phyloP scores from a whole-genome alignment of 2,113 vertebrate genomes.

The Tragulus kanchil region DNA sequence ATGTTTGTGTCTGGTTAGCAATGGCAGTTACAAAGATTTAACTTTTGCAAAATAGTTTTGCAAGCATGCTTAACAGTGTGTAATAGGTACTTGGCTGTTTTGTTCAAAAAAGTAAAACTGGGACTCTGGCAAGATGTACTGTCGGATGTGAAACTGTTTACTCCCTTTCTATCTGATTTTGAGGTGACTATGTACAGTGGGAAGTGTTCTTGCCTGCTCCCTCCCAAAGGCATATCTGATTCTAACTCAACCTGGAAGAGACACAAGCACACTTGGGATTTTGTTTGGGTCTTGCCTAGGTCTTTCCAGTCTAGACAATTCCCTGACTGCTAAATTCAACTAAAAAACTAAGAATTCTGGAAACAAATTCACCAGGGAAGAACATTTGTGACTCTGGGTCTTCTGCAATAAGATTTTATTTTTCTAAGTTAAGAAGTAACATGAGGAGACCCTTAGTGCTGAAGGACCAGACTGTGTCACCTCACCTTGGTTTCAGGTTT shows the following conservation, averaged over 20 bases:
- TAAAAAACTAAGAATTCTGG: constrained; percentile 22
- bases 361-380: not conserved
- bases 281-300: constrained; percentile 5
- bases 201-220: not conserved
- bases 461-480: constrained; percentile 58
- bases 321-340: not conserved
- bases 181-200: not conserved
- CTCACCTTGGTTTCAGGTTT: constrained; percentile 64
- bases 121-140: not conserved
- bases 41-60: no score
- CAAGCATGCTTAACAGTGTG: not conserved
- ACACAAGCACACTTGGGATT: not conserved
- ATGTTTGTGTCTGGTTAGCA: not conserved
- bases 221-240: not conserved
- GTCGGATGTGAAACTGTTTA: not conserved
- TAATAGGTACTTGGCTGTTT: not conserved
- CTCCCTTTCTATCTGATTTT: not conserved
- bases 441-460: constrained; percentile 24
- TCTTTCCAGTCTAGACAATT: constrained; percentile 38
- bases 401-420: not conserved
- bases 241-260: not conserved
- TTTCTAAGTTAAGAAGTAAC: constrained; percentile 71
- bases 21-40: not conserved
- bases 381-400: not conserved
- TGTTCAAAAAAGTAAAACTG: not conserved